Percentiles rank a stretch among this genome's conserved stretches.
Conservation (phyloP, 2,888 invertebrate genomes). For the Pachliopta kotzebuea region DNA sequence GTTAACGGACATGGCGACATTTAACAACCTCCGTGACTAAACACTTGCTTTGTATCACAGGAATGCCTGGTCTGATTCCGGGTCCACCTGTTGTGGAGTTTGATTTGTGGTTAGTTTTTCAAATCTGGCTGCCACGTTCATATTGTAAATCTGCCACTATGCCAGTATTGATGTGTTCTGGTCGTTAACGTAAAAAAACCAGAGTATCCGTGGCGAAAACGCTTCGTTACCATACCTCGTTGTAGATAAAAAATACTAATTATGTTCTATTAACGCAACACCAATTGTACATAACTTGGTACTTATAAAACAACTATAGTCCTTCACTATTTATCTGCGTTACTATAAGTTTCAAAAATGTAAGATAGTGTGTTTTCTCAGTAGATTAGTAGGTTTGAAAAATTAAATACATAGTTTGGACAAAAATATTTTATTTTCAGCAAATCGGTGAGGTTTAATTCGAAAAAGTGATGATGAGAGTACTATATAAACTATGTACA, state of each 20-base stretch:
- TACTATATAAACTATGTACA: neutral
- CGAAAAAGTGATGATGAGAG: neutral
- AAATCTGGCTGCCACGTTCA: too few species aligned
- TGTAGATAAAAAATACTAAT: too few species aligned
- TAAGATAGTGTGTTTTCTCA: constrained; percentile 24
- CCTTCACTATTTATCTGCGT: constrained; percentile 24
- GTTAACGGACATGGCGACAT: neutral
- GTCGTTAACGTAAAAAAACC: too few species aligned
- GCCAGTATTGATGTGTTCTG: too few species aligned
- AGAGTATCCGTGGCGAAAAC: too few species aligned
- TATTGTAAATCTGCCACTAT: too few species aligned
- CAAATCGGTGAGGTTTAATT: constrained; percentile 3
- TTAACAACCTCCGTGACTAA: too few species aligned
- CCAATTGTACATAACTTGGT: constrained; percentile 39
- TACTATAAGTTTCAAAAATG: constrained; percentile 15
- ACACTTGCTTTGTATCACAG: too few species aligned
- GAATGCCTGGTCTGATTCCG: too few species aligned
- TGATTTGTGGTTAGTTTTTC: too few species aligned
- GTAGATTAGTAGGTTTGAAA: constrained; percentile 27
- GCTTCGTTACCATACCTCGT: too few species aligned
- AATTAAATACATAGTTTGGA: constrained; percentile 28
- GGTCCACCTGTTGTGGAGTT: too few species aligned
- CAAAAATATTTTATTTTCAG: constrained; percentile 21
- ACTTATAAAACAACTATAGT: constrained; percentile 35
- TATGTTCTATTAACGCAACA: neutral